These are phyloP conservation scores for Thaumatotibia leucotreta DNA, from an alignment of 1,140 invertebrate species.

Conservation along the genomic window DNA sequence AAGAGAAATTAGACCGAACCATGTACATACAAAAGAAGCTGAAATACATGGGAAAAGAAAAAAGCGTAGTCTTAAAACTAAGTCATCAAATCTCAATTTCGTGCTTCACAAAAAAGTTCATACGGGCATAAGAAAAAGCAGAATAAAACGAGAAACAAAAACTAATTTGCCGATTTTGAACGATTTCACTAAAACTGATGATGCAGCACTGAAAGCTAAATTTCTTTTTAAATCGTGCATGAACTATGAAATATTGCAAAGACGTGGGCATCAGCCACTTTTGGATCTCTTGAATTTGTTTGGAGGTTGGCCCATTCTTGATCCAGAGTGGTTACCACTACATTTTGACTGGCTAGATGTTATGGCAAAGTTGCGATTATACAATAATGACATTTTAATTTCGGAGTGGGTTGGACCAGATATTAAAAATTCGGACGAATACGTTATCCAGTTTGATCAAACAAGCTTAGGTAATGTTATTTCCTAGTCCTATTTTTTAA, in stretches of 20 bases:
- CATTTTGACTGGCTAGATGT: slow-evolving; percentile 87
- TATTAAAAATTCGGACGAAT: slow-evolving; percentile 91
- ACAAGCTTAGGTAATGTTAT: slow-evolving; percentile 87
- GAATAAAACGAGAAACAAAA: slow-evolving; percentile 27
- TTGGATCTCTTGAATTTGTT: slow-evolving; percentile 83
- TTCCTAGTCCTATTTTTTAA: no score
- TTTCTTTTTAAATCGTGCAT: slow-evolving; percentile 90
- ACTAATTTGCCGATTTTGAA: slow-evolving; percentile 32
- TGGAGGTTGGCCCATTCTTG: slow-evolving; percentile 91
- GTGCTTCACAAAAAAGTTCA: neutral
- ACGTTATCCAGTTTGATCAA: slow-evolving; percentile 94
- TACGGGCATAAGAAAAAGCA: slow-evolving; percentile 25
- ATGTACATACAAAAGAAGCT: neutral
- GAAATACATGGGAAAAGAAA: neutral
- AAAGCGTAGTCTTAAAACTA: neutral
- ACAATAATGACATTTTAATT: slow-evolving; percentile 90
- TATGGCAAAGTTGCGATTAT: slow-evolving; percentile 85
- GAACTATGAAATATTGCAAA: slow-evolving; percentile 84
- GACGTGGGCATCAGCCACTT: slow-evolving; percentile 84
- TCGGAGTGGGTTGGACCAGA: slow-evolving; percentile 92
- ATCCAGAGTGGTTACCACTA: slow-evolving; percentile 78
- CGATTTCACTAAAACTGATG: slow-evolving; percentile 33
- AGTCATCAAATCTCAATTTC: neutral
- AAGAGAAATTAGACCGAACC: neutral
- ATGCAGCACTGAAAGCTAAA: slow-evolving; percentile 85